Base-by-base conservation (phyloP, 2,797 vertebrate genomes). In the Simalia tracyae region DNA sequence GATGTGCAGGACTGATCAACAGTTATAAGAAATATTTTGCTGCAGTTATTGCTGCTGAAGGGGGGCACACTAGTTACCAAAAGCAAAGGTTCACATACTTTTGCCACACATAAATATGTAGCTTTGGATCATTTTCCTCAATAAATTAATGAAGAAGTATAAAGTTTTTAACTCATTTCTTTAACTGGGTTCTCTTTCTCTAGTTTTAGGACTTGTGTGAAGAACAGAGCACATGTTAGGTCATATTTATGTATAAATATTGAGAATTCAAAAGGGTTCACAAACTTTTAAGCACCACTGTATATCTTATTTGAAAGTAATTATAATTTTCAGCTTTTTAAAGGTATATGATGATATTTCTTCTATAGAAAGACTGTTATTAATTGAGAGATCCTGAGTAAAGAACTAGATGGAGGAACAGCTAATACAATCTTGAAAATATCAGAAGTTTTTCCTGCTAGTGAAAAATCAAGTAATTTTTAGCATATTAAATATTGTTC, bases 381-480 rank as follows among this genome's bases (percentile, higher is more conserved):
- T 61, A 76, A 91, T 76, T 24, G 60, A 91, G 72, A 91, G 36
- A 87, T n/a, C 31, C 36, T 56, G 46, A 84, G 61, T 15, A 60
- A 84, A 9, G 10, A 54, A 50, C 28, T 54, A 54, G 81, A 90
- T 90, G 42, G 61, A 86, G 31, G 63, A 50, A 91, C 26, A 87
- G 68, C 14, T 61, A 84, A 46, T 28, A 17, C 54, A 87, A 46
- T 60, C 56, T 36, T 87, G 60, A 59, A 57, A 24, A 86, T 22
- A 87, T 24, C 72, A 90, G 57, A 86, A 10, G 57, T 76, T 87
- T 87, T 56, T 15, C 8, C 42, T 26, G 61, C 59, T 24, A 87
- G 56, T 64, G 22, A 64, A 81, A 88, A 84, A 88, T 36, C 72
- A 63, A 42, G 59, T 63, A 6, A 89, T 66, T 92, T 91, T 63